Conservation (phyloP, 2,888 invertebrate species). For the Synergus japonicus region DNA sequence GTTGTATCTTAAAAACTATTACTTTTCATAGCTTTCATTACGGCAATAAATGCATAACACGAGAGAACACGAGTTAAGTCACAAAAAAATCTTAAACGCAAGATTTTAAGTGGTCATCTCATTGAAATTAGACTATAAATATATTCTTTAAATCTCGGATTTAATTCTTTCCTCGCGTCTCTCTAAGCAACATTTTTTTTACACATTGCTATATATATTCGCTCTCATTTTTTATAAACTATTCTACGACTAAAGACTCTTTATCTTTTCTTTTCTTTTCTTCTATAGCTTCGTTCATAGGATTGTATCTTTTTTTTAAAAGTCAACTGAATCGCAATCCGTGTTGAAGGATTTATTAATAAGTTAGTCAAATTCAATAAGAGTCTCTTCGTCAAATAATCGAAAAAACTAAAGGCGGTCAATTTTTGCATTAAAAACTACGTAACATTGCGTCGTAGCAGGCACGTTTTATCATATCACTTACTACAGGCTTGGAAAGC, state of each 20-base stretch:
- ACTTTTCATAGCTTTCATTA: conserved; percentile 60
- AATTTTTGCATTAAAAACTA: conserved; percentile 62
- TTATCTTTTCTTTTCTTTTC: background rate
- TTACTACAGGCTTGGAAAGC: conserved; percentile 71
- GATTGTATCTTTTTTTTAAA: no score
- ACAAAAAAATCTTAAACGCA: background rate
- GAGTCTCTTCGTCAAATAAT: conserved; percentile 52
- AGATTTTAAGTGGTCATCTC: background rate
- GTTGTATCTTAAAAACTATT: conserved; percentile 61
- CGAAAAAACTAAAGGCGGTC: conserved; percentile 73
- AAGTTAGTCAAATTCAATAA: conserved; percentile 5
- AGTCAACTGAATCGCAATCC: no score
- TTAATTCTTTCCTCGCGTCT: conserved; percentile 8
- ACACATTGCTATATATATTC: conserved; percentile 6
- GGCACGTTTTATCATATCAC: conserved; percentile 77
- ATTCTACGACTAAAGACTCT: conserved; percentile 14
- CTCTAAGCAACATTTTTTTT: conserved; percentile 9
- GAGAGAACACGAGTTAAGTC: conserved; percentile 12
- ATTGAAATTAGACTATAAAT: conserved; percentile 14
- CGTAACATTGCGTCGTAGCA: conserved; percentile 71
- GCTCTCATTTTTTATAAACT: conserved; percentile 4
- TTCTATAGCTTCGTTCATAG: background rate
- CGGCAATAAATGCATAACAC: conserved; percentile 60
- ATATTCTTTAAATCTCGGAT: background rate
- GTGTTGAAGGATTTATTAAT: no score